Base-by-base conservation (phyloP, 2,797 vertebrate species). In the Pyrocephalus nanus region DNA sequence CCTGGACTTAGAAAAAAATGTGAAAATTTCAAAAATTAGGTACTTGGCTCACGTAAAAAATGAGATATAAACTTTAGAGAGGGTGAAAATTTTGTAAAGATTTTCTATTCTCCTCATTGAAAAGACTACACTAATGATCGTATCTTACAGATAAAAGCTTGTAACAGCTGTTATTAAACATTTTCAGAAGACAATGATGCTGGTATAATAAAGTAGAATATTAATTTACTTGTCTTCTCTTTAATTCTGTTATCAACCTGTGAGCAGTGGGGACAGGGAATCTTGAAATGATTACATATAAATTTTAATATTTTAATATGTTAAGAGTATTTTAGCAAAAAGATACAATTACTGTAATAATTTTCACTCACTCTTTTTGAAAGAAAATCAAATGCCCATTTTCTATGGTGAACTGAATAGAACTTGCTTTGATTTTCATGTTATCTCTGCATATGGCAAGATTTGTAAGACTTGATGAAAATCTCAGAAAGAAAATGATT, bases 241-340 rank as follows among this genome's bases (percentile, higher is more conserved):
- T 26, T 65, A 43, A 55, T 58, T 70, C 26, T 87, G 32, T 62
- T 25, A 86, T 80, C 48, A 61, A 30, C 13, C 27, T 48, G 20
- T 58, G 71, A 81, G 48, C 54, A 86, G 36, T 57, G 74, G 67
- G 51, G 30, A 91, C 51, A 91, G 62, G 40, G 48, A 82, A 92
- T 57, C 45, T 82, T 53, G 50, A 76, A 88, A 93, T 5, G 1
- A 60, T 85, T 64, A 60, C 42, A 67, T 25, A 26, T 14, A 27
- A 29, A 70, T 94, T 76, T 81, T 75, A 89, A 88, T 65, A 70
- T 94, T 76, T 81, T 75, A 89, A 88, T 65, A 6, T 36, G 43
- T 80, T 82, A 70, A 70, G 14, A 73, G 45, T 82, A 76, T 66
- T 81, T 90, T 88, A 81, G 54, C 15, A 90, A 88, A 91, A 69